phyloP scores from a whole-genome alignment of 2,113 vertebrate genomes.

The Orthonyx spaldingii region DNA sequence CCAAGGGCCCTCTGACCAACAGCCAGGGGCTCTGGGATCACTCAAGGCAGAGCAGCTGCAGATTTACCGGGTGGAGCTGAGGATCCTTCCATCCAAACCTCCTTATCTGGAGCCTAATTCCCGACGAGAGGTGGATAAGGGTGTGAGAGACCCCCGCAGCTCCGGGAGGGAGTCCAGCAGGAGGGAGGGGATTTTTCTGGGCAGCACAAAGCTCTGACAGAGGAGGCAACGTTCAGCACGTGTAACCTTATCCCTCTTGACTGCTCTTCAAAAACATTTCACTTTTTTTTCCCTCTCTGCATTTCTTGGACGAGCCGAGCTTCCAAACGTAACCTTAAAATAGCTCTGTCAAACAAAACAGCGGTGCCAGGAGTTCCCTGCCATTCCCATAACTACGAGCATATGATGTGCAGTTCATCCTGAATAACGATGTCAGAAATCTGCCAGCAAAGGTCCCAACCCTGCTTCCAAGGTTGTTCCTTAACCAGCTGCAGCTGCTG shows the following conservation, averaged over 20 bases:
- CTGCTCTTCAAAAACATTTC: neutral
- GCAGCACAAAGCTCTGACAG: neutral
- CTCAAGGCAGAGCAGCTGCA: neutral
- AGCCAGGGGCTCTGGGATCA: neutral
- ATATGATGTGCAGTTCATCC: conserved; percentile 62
- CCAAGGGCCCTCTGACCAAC: neutral
- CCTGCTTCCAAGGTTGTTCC: conserved; percentile 32
- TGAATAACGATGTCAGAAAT: conserved; percentile 61
- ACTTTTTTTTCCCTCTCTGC: neutral
- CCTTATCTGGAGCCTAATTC: neutral
- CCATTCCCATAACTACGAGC: conserved; percentile 53
- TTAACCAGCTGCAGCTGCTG: conserved; percentile 67
- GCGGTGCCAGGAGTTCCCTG: conserved; percentile 52
- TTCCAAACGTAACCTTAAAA: conserved; percentile 15
- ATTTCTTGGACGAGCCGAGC: neutral
- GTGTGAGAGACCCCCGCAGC: neutral
- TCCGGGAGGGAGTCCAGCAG: neutral
- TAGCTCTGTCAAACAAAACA: conserved; percentile 61
- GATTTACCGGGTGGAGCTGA: neutral
- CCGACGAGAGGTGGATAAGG: neutral
- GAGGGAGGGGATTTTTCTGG: neutral
- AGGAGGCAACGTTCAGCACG: neutral
- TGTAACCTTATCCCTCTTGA: neutral
- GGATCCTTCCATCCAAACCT: neutral
- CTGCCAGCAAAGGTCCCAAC: conserved; percentile 60